Conservation (phyloP, 2,113 vertebrate genomes). For the Cryptotis parvus region DNA sequence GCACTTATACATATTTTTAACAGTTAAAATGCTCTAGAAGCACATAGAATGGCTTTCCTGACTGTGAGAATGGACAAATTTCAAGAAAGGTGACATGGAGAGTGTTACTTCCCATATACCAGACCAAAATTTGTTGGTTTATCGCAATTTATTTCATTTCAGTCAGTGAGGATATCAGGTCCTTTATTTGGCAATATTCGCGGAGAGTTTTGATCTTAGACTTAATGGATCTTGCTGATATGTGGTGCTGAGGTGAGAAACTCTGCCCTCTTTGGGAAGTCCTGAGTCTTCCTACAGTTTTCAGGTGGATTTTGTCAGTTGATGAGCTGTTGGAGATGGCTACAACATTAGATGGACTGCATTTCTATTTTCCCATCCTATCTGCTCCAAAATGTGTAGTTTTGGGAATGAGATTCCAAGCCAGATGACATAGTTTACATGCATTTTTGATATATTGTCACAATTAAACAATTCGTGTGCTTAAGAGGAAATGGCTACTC, state of each 20-base stretch:
- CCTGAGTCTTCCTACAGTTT: background rate
- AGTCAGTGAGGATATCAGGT: too few relatives aligned
- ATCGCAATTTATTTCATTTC: background rate
- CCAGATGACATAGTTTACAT: background rate
- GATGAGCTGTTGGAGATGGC: background rate
- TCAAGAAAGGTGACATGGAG: background rate
- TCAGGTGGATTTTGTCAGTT: background rate
- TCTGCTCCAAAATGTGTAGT: background rate
- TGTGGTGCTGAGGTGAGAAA: background rate
- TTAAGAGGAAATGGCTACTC: slow-evolving; percentile 28
- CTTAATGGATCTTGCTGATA: background rate
- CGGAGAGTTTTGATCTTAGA: background rate
- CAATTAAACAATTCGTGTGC: background rate
- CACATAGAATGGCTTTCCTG: background rate
- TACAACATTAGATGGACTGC: too few relatives aligned
- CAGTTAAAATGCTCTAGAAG: background rate
- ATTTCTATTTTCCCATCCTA: background rate
- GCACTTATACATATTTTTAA: background rate
- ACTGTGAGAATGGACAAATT: slow-evolving; percentile 1
- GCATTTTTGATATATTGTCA: background rate
- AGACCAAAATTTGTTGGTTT: background rate
- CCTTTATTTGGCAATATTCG: background rate
- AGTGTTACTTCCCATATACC: background rate
- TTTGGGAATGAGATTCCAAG: background rate
- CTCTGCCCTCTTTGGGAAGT: background rate